Percentiles rank a stretch among this genome's conserved stretches.
phyloP scores from a whole-genome alignment of 2,888 invertebrate genomes.

The Halictus quadricinctus region DNA sequence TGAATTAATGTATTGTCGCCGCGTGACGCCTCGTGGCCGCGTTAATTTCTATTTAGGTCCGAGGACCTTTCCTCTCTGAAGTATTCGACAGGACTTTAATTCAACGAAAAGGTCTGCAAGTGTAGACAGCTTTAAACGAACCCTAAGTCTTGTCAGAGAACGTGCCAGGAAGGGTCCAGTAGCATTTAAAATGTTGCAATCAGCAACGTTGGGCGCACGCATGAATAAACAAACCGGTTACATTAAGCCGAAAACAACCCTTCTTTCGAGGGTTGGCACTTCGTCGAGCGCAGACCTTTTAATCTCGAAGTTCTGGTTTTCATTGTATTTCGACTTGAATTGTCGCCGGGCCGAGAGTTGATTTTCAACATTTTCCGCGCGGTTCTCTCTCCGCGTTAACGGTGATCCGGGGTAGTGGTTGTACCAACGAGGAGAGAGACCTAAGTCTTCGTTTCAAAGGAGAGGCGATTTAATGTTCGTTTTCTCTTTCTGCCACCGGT shows the following conservation, averaged over 20 bases:
- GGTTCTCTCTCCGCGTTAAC: background rate
- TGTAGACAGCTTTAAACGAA: background rate
- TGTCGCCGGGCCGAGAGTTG: background rate
- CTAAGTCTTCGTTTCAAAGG: conserved; percentile 42
- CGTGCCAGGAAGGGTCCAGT: no score
- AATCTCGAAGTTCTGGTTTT: background rate
- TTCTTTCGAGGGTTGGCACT: background rate
- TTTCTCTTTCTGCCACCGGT: background rate
- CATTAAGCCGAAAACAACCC: background rate
- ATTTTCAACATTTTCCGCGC: background rate
- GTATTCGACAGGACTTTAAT: background rate
- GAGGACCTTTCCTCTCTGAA: background rate
- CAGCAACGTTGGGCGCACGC: background rate
- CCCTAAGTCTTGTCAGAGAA: no score
- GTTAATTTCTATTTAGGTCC: conserved; percentile 55
- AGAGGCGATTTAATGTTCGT: conserved; percentile 37
- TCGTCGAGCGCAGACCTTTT: background rate
- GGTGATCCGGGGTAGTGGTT: conserved; percentile 13
- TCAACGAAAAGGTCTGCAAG: background rate
- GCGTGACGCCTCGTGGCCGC: conserved; percentile 35
- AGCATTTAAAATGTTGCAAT: background rate
- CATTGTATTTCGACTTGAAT: background rate
- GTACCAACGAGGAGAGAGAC: conserved; percentile 25
- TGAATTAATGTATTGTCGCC: conserved; percentile 61
- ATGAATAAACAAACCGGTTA: background rate